Conservation (phyloP, 2,113 vertebrate genomes). For the Cyprinodon brontotheroides region DNA sequence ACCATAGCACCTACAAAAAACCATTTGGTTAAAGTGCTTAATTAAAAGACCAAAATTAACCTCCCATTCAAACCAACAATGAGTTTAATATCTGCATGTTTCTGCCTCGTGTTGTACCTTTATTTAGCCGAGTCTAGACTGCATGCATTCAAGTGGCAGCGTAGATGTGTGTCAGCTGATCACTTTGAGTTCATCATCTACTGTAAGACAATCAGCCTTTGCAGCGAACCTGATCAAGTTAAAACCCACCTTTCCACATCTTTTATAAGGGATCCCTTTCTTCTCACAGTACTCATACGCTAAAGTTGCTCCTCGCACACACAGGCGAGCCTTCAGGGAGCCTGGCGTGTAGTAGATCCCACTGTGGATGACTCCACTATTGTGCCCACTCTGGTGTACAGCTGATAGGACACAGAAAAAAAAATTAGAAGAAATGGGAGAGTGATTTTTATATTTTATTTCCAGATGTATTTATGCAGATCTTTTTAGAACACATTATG, state of each 20-base stretch:
- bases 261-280: constrained; percentile 90
- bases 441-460: neutral
- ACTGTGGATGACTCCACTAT: constrained; percentile 98
- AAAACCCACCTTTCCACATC: constrained; percentile 88
- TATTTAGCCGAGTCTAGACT: neutral
- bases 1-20: no score
- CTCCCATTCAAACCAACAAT: no score
- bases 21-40: no score
- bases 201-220: neutral
- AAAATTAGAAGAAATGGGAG: neutral
- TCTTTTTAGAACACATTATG: neutral
- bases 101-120: no score
- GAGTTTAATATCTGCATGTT: no score
- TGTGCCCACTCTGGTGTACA: constrained; percentile 92
- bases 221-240: neutral
- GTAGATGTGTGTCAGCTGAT: neutral
- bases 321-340: constrained; percentile 93
- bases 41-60: no score
- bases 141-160: neutral
- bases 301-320: constrained; percentile 88
- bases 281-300: constrained; percentile 91
- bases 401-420: constrained; percentile 71
- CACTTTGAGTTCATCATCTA: neutral
- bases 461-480: neutral
- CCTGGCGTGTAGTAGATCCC: constrained; percentile 97